A percentile compares a stretch with the other conserved stretches of the same genome.
These are phyloP conservation scores for Leptodon cayanensis DNA, from an alignment of 2,797 vertebrate genomes.

Conservation along the genomic window DNA sequence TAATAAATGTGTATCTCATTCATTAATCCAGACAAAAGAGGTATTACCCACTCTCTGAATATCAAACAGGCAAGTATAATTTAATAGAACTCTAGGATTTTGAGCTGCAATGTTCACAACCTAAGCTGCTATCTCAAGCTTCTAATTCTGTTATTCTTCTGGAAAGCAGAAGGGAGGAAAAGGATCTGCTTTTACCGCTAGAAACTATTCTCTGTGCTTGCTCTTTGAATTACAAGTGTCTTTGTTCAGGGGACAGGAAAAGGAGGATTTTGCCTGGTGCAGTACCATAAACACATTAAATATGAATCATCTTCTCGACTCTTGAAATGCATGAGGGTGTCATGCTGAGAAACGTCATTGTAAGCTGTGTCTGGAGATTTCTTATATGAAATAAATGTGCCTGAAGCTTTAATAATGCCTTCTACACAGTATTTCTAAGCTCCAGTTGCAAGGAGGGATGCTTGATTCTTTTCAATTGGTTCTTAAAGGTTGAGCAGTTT, in stretches of 20 bases:
- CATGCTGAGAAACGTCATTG: slow-evolving; percentile 30
- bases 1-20: slow-evolving; percentile 65
- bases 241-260: slow-evolving; percentile 50
- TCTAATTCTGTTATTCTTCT: background rate
- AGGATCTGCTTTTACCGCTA: background rate
- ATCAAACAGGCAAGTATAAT: background rate
- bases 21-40: slow-evolving; percentile 59
- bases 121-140: slow-evolving; percentile 33
- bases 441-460: background rate
- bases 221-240: background rate
- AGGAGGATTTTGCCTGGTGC: slow-evolving; percentile 8
- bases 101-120: background rate
- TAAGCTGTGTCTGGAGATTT: background rate
- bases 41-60: slow-evolving; percentile 38
- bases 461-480: background rate
- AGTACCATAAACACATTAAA: slow-evolving; percentile 22
- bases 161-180: background rate
- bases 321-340: slow-evolving; percentile 10
- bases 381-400: background rate
- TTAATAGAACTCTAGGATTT: slow-evolving; percentile 65
- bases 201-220: background rate
- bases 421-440: background rate
- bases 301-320: slow-evolving; percentile 28
- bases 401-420: background rate
- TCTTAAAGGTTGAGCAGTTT: background rate